These are phyloP conservation scores for Zele albiditarsus DNA, from an alignment of 2,888 invertebrate species.

Conservation along the genomic window DNA sequence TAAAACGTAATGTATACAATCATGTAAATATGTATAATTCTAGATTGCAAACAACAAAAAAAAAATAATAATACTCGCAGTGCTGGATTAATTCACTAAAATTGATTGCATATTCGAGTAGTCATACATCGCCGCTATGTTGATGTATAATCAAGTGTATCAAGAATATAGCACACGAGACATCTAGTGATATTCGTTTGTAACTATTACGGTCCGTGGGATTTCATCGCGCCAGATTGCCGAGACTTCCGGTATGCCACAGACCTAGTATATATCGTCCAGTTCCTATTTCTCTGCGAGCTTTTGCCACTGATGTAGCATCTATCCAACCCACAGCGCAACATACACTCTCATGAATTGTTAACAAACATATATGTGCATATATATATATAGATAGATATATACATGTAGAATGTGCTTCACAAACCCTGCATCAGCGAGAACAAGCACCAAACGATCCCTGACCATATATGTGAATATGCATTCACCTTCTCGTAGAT, in stretches of 20 bases:
- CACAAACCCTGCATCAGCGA: conserved; percentile 46
- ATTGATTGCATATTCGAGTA: no score
- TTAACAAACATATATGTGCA: background rate
- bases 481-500: conserved; percentile 1
- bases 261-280: background rate
- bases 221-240: conserved; percentile 33
- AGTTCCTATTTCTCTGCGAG: background rate
- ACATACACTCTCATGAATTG: background rate
- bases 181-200: background rate
- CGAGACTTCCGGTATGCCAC: conserved; percentile 51
- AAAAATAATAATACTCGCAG: no score
- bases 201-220: conserved; percentile 9
- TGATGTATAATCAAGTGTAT: conserved; percentile 14
- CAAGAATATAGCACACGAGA: background rate
- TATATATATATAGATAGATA: no score
- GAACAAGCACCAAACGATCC: conserved; percentile 40
- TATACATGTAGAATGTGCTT: conserved; percentile 33
- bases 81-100: no score
- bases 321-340: background rate
- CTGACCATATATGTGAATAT: background rate
- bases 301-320: conserved; percentile 3
- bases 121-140: background rate
- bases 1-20: no score
- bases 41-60: no score
- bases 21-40: no score